Evolutionary conservation across 2,797 vertebrate species (phyloP).

Genomic region (Sarcophilus harrisii): DNA sequence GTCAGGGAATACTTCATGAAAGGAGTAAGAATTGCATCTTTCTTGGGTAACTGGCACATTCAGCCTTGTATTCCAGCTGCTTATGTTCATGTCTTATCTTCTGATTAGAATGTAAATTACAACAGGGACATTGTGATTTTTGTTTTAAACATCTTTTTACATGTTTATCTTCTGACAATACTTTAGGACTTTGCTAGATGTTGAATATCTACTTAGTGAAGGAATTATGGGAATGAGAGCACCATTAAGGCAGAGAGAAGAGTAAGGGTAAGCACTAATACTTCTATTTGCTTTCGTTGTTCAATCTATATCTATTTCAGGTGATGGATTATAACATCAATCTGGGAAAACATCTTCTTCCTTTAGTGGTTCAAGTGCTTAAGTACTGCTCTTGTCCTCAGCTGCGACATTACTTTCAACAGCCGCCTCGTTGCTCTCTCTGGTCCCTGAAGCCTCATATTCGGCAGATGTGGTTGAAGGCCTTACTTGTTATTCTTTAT

Average conservation of each 20-base stretch:
- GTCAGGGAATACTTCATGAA: neutral
- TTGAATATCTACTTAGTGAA: neutral
- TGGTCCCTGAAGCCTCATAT: conserved; percentile 98
- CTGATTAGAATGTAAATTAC: neutral
- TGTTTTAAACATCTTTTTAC: neutral
- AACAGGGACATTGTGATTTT: neutral
- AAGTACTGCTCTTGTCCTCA: conserved; percentile 98
- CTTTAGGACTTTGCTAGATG: neutral
- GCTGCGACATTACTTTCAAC: conserved; percentile 98
- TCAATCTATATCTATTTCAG: conserved; percentile 84
- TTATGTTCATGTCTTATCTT: neutral
- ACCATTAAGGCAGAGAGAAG: neutral
- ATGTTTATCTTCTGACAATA: neutral
- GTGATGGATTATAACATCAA: conserved; percentile 99
- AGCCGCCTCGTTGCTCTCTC: conserved; percentile 97
- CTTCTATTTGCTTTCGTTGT: conserved; percentile 40
- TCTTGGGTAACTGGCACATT: neutral
- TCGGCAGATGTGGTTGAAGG: conserved; percentile 98
- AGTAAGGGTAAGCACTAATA: neutral
- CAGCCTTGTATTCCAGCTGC: neutral
- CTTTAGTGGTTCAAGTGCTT: conserved; percentile 97
- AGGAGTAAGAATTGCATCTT: neutral
- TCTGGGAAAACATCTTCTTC: conserved; percentile 97
- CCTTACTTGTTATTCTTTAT: conserved; percentile 97
- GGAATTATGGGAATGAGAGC: neutral